phyloP scores from a whole-genome alignment of 2,888 invertebrate genomes.

The Orchestes rusci region DNA sequence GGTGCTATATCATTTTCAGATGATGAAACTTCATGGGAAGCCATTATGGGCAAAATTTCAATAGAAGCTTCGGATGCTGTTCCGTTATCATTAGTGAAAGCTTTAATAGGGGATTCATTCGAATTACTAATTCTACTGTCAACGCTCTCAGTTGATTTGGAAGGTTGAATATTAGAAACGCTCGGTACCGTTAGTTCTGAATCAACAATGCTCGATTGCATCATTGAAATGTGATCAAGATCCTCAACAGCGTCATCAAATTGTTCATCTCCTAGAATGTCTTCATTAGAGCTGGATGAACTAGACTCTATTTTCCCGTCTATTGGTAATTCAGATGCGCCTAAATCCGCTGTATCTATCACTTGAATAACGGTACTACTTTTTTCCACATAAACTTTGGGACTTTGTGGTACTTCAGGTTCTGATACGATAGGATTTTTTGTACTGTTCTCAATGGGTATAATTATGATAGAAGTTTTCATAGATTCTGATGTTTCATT shows the following conservation, averaged over 20 bases:
- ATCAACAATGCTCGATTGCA: too few relatives aligned
- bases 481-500: too few relatives aligned
- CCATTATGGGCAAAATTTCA: neutral
- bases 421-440: constrained; percentile 7
- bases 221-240: too few relatives aligned
- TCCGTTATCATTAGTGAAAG: too few relatives aligned
- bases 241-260: constrained; percentile 33
- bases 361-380: constrained; percentile 42
- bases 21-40: too few relatives aligned
- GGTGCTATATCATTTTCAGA: too few relatives aligned
- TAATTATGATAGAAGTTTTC: neutral
- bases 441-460: constrained; percentile 2
- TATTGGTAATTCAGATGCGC: constrained; percentile 8
- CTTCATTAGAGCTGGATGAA: constrained; percentile 16
- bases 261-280: constrained; percentile 22
- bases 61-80: too few relatives aligned
- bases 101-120: too few relatives aligned
- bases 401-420: constrained; percentile 16
- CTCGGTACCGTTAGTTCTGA: too few relatives aligned
- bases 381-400: constrained; percentile 40
- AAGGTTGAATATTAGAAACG: too few relatives aligned
- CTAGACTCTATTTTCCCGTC: constrained; percentile 6
- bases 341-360: constrained; percentile 31
- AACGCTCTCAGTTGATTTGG: too few relatives aligned
- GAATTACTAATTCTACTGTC: too few relatives aligned